These are phyloP conservation scores for Tapirus terrestris DNA, from an alignment of 2,113 vertebrate genomes.

Conservation along the genomic window DNA sequence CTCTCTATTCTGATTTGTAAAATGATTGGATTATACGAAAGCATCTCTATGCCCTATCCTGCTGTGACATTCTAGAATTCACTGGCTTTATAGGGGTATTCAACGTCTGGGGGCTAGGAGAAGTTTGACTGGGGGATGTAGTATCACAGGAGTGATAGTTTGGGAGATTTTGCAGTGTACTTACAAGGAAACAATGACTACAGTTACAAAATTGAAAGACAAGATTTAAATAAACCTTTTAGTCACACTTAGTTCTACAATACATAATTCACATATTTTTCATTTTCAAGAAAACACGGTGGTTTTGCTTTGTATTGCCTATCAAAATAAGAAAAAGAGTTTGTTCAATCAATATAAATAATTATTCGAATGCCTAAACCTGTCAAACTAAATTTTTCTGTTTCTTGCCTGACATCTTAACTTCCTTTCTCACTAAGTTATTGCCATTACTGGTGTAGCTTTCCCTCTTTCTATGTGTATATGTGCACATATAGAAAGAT, in stretches of 20 bases:
- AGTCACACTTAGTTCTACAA: not conserved
- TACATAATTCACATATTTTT: not conserved
- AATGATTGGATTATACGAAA: not conserved
- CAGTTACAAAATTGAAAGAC: not conserved
- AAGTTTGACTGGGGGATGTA: not conserved
- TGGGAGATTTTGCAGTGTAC: not conserved
- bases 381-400: not conserved
- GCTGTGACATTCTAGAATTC: not conserved
- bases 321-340: not conserved
- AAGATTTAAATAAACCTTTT: not conserved
- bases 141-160: not conserved
- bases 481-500: not conserved
- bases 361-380: not conserved
- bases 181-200: not conserved
- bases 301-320: not conserved
- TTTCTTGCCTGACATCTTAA: not conserved
- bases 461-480: not conserved
- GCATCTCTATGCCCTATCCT: not conserved
- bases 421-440: not conserved
- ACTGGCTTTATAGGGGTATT: not conserved
- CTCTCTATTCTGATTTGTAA: not conserved
- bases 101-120: not conserved
- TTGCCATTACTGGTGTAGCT: not conserved
- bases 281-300: not conserved
- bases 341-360: not conserved